Base-by-base conservation (phyloP, 2,888 invertebrate species). In the Tetrapedia diversipes region DNA sequence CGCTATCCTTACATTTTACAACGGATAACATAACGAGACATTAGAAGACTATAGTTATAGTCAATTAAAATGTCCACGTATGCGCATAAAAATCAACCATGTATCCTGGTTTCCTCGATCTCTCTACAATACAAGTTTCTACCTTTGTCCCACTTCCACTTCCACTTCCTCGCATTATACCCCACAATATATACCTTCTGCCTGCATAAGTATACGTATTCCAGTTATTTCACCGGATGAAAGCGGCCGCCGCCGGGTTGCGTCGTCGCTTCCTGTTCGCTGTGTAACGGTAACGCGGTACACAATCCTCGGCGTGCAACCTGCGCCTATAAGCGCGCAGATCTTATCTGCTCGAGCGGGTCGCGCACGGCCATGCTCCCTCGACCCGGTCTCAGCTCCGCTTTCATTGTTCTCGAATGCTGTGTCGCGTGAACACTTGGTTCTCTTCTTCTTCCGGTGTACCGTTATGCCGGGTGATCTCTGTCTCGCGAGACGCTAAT, bases 361-460 rank as follows among this genome's bases (percentile, higher is more conserved):
- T 67, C 70, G 78, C 53, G 66, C 66, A 41, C 24, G 49, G 59
- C 60, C 56, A 34, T 56, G 54, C 24, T n/a, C 51, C 63, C 70
- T 57, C 51, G 16, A 16, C 10, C 4, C 4, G 49, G 29, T 51
- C 32, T 32, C 41, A 63, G 39, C 43, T 61, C 45, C 22, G 61
- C 70, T 71, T 72, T 76, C 79, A 83, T 83, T 83, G 84, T 83
- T 63, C 29, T 11, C 27, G 54, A 65, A 67, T 56, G 75, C 47
- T 57, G 19, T 29, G 3, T 34, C 34, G 54, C 47, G 51, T 49
- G 43, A 67, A 32, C 45, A 16, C 27, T 10, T 34, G 16, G 19
- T 11, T 6, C 27, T 10, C 4, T 8, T 6, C 14, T n/a, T n/a
- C n/a, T n/a, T n/a, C n/a, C n/a, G n/a, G n/a, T n/a, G 22, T 47